Evolutionary conservation across 2,113 vertebrate species (phyloP).

Genomic region (Crypturellus undulatus): DNA sequence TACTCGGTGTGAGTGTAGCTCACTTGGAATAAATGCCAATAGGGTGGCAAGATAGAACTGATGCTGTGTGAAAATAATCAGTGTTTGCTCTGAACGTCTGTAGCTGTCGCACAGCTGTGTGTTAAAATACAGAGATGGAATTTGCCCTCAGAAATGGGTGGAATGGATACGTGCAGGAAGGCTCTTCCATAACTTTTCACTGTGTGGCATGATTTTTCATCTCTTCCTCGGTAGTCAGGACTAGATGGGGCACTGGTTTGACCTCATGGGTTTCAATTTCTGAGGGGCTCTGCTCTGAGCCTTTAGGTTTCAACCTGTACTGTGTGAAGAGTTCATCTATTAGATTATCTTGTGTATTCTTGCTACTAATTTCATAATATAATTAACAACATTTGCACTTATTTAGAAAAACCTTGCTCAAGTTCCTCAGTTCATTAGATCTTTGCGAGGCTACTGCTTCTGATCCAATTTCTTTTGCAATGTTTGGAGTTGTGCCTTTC

Average conservation of each 20-base stretch:
- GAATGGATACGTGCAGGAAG: neutral
- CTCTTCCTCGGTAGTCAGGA: neutral
- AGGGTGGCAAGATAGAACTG: neutral
- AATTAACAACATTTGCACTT: neutral
- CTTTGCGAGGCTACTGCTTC: neutral
- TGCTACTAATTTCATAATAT: neutral
- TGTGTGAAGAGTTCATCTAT: neutral
- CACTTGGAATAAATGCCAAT: rapidly evolving
- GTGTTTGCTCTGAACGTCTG: neutral
- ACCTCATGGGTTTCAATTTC: neutral
- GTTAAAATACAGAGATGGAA: neutral
- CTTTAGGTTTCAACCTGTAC: rapidly evolving
- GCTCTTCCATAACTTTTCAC: neutral
- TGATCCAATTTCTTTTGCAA: neutral
- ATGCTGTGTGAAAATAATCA: neutral
- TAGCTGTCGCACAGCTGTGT: neutral
- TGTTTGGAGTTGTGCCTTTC: neutral
- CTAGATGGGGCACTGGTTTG: neutral
- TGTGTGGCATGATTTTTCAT: neutral
- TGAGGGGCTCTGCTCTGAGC: neutral
- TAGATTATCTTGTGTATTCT: neutral
- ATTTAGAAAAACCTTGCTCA: no score
- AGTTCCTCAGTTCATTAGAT: neutral
- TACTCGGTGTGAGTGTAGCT: neutral
- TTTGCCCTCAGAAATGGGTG: neutral